Percentiles rank a stretch among this genome's conserved stretches.
Evolutionary conservation across 2,888 invertebrate species (phyloP).

Genomic region (Globia sparganii): DNA sequence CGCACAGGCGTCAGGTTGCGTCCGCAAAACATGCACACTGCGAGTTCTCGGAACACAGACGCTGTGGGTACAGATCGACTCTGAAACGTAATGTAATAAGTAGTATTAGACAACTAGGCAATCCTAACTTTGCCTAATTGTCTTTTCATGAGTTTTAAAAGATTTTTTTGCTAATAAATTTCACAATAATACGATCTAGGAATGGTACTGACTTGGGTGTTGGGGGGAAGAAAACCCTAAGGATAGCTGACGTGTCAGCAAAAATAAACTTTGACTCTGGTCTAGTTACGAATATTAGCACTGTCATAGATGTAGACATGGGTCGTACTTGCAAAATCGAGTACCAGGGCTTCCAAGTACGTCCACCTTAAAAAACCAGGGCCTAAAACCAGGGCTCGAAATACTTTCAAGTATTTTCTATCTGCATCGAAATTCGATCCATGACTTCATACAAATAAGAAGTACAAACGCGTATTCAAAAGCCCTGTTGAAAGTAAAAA

Average conservation of each 20-base stretch:
- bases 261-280: neutral
- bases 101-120: neutral
- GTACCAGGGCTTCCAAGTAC: no score
- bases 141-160: neutral
- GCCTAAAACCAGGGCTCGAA: no score
- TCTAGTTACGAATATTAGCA: neutral
- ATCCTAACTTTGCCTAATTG: no score
- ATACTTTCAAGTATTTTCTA: no score
- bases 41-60: constrained; percentile 55
- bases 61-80: constrained; percentile 19
- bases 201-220: neutral
- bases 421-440: no score
- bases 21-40: constrained; percentile 58
- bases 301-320: neutral
- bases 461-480: no score
- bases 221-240: no score
- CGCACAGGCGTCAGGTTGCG: constrained; percentile 57
- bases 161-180: neutral
- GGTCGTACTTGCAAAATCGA: no score
- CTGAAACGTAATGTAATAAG: neutral
- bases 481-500: no score
- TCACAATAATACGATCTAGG: neutral
- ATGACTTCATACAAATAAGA: no score
- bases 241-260: neutral
- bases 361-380: no score